phyloP scores from a whole-genome alignment of 1,140 invertebrate genomes.

The Holcopasites calliopsidis region DNA sequence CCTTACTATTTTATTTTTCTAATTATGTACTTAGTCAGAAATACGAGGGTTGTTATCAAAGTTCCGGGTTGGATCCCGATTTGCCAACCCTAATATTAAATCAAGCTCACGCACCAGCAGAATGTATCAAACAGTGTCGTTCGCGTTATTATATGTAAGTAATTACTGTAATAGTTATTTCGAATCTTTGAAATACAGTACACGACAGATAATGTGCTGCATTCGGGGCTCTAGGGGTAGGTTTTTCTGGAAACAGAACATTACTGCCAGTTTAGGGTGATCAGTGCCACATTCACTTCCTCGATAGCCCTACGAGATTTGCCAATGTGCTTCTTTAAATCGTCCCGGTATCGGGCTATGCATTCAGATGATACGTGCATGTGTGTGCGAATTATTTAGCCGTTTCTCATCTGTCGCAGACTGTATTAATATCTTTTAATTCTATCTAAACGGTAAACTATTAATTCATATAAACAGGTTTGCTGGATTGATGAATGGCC shows the following conservation, averaged over 20 bases:
- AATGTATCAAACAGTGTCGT: constrained; percentile 68
- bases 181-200: too few relatives aligned
- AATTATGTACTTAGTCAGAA: constrained; percentile 46
- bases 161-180: constrained; percentile 21
- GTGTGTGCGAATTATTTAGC: too few relatives aligned
- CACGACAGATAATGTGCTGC: too few relatives aligned
- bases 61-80: constrained; percentile 52
- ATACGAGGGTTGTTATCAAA: constrained; percentile 71
- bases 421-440: not conserved
- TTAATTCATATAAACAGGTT: constrained; percentile 67
- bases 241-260: too few relatives aligned
- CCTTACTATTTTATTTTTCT: constrained; percentile 12
- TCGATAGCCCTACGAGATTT: too few relatives aligned
- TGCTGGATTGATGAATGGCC: constrained; percentile 75
- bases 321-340: too few relatives aligned
- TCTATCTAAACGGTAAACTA: not conserved
- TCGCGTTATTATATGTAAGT: constrained; percentile 72
- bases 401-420: not conserved
- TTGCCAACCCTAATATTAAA: constrained; percentile 54
- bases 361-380: too few relatives aligned
- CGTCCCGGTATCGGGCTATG: too few relatives aligned
- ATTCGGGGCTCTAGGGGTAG: too few relatives aligned
- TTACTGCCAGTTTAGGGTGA: too few relatives aligned
- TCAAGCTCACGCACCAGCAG: constrained; percentile 51
- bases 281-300: too few relatives aligned